These are phyloP conservation scores for Tympanuchus pallidicinctus DNA, from an alignment of 2,113 vertebrate genomes.

Conservation along the genomic window DNA sequence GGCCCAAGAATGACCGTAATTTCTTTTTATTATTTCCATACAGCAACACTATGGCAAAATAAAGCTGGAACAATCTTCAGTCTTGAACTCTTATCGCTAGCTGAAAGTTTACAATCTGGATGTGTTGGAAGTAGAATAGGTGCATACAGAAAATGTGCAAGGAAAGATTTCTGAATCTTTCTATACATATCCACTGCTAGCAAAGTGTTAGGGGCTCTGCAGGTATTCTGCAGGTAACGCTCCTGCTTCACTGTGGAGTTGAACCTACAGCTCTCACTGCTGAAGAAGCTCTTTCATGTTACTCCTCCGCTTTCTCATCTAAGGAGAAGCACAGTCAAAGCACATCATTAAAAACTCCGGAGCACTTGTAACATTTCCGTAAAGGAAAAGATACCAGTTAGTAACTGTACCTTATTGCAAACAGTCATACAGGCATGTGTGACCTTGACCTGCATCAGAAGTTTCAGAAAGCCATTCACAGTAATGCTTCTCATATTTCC, in stretches of 20 bases:
- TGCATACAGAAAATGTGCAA: background rate
- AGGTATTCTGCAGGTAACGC: background rate
- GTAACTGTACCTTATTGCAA: background rate
- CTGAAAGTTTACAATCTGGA: background rate
- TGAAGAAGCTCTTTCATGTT: background rate
- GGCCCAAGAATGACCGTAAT: background rate
- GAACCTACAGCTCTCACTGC: background rate
- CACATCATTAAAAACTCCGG: slow-evolving; percentile 9
- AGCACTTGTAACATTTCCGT: background rate
- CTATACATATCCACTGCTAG: background rate
- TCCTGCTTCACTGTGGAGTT: background rate
- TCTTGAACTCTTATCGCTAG: background rate
- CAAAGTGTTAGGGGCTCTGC: background rate
- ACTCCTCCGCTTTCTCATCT: background rate
- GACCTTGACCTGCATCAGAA: background rate
- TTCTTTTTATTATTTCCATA: background rate
- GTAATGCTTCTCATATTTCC: slow-evolving; percentile 2
- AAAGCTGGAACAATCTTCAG: background rate
- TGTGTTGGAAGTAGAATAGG: background rate
- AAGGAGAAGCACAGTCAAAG: background rate
- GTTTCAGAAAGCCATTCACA: background rate
- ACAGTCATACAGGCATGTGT: background rate
- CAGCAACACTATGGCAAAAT: background rate
- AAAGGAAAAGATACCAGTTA: background rate
- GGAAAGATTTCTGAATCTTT: background rate